A percentile compares a stretch with the other conserved stretches of the same genome.
phyloP scores from a whole-genome alignment of 64 coral and sea anemone genomes.

The Montipora capricornis region DNA sequence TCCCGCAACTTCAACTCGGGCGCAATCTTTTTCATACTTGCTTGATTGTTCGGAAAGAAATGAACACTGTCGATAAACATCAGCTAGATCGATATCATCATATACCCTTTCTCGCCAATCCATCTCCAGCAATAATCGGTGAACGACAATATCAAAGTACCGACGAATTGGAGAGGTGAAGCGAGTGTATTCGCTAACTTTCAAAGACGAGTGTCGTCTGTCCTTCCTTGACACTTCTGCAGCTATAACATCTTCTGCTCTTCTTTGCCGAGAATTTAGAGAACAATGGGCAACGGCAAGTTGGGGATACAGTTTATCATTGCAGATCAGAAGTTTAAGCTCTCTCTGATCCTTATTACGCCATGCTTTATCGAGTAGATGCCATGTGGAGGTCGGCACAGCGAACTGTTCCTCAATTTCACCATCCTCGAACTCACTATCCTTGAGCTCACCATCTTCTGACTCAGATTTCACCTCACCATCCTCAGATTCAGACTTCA shows the following conservation, averaged over 20 bases:
- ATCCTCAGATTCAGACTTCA: too few species aligned
- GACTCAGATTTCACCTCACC: too few species aligned
- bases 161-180: constrained; percentile 83
- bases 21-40: constrained; percentile 45
- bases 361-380: not conserved
- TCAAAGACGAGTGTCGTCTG: constrained; percentile 14
- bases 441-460: too few species aligned
- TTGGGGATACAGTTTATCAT: constrained; percentile 70
- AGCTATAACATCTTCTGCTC: constrained; percentile 36
- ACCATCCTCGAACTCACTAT: too few species aligned
- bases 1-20: constrained; percentile 34
- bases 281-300: constrained; percentile 38
- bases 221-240: not conserved
- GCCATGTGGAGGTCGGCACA: not conserved
- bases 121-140: constrained; percentile 48
- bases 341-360: constrained; percentile 1
- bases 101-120: not conserved
- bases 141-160: constrained; percentile 64
- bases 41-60: constrained; percentile 39
- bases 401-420: not conserved
- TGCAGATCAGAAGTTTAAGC: constrained; percentile 51
- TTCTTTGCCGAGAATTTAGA: constrained; percentile 25
- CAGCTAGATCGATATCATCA: constrained; percentile 35
- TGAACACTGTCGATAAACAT: constrained; percentile 20
- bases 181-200: constrained; percentile 58